Percentiles rank a stretch among this genome's conserved stretches.
Conservation (phyloP, 2,888 invertebrate genomes). For the Apoderus coryli region DNA sequence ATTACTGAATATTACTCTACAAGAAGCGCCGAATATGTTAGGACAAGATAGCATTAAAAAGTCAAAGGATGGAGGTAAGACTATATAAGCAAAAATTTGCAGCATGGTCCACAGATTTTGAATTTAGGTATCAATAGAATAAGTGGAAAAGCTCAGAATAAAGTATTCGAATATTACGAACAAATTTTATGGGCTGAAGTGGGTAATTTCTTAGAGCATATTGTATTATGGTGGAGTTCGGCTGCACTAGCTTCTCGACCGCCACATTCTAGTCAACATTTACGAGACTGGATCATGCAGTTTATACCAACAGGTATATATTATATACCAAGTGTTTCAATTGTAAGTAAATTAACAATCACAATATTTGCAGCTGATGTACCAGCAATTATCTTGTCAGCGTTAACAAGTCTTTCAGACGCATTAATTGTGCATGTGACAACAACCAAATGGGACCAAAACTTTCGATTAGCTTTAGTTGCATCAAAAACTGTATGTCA, state of each 20-base stretch:
- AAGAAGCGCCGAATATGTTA: conserved; percentile 42
- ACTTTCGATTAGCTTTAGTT: conserved; percentile 38
- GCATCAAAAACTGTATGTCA: conserved; percentile 31
- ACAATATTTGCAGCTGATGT: conserved; percentile 28
- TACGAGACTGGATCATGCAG: conserved; percentile 48
- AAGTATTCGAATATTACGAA: conserved; percentile 55
- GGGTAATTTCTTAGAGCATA: conserved; percentile 65
- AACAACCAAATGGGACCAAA: conserved; percentile 69
- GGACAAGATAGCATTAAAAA: conserved; percentile 47
- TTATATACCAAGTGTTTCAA: conserved; percentile 3
- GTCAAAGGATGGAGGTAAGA: conserved; percentile 31
- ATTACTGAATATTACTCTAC: conserved; percentile 42
- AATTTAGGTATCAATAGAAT: conserved; percentile 45
- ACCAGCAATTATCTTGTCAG: conserved; percentile 53
- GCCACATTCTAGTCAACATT: conserved; percentile 47
- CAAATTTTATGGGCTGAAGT: conserved; percentile 69
- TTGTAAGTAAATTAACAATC: background rate
- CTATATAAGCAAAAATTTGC: conserved; percentile 3
- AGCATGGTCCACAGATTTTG: no score
- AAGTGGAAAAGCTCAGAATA: conserved; percentile 43
- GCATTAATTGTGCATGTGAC: conserved; percentile 64
- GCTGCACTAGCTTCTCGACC: conserved; percentile 54
- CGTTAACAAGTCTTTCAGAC: conserved; percentile 60
- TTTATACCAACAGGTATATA: conserved; percentile 40
- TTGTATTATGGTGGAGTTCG: conserved; percentile 72